A percentile compares a stretch with the other conserved stretches of the same genome.
These are phyloP conservation scores for Stichopus horrens DNA, from an alignment of 53 echinoderm and acorn worm species.

Conservation along the genomic window DNA sequence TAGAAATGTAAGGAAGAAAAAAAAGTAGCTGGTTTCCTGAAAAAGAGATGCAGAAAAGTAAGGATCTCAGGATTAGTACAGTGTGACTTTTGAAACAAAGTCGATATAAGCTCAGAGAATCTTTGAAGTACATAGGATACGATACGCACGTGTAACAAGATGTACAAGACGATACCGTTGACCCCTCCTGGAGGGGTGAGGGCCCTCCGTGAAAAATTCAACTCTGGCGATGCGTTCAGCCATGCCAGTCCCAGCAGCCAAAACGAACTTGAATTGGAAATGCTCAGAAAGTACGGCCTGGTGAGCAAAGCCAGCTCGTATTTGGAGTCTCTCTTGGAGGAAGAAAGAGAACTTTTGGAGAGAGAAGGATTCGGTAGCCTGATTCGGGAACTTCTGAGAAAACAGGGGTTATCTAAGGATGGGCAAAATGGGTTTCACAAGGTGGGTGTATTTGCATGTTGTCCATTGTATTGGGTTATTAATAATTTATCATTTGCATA, in stretches of 20 bases:
- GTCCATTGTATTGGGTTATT: too few relatives aligned
- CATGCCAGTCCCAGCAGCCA: not conserved
- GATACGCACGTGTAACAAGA: not conserved
- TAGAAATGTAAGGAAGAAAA: too few relatives aligned
- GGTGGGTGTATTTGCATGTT: not conserved
- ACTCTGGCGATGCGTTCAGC: slow-evolving; percentile 19
- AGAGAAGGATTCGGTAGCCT: slow-evolving; percentile 35
- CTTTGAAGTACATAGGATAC: too few relatives aligned
- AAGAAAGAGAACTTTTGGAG: slow-evolving; percentile 21
- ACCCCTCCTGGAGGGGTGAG: slow-evolving; percentile 24
- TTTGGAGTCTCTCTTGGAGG: slow-evolving; percentile 21
- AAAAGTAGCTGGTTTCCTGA: too few relatives aligned
- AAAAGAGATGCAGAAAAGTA: too few relatives aligned
- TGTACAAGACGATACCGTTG: not conserved
- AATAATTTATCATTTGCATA: too few relatives aligned
- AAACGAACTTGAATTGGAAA: slow-evolving; percentile 8
- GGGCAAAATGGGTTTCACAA: not conserved
- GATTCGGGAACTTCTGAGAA: slow-evolving; percentile 20
- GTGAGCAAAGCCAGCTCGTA: slow-evolving; percentile 31
- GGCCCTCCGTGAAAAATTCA: slow-evolving; percentile 5
- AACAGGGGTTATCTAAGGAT: not conserved
- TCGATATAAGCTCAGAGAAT: too few relatives aligned
- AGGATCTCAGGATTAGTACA: too few relatives aligned
- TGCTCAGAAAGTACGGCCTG: slow-evolving; percentile 10
- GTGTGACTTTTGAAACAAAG: too few relatives aligned